phyloP scores from a whole-genome alignment of 2,797 vertebrate species.

The Hydrophis major region DNA sequence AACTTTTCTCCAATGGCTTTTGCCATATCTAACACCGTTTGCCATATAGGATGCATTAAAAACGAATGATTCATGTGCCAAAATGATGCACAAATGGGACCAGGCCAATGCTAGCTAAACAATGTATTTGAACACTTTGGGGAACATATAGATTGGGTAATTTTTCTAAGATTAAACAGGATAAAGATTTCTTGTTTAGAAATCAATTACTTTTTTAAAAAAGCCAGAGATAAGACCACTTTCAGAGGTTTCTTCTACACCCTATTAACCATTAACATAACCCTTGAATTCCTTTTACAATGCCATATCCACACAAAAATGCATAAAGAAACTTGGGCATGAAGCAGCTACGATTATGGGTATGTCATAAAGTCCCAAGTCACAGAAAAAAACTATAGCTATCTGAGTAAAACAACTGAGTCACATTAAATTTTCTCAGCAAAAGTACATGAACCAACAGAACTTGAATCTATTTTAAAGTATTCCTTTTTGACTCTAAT shows the following conservation, averaged over 20 bases:
- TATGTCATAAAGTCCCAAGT: not conserved
- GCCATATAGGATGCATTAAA: not conserved
- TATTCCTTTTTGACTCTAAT: not conserved
- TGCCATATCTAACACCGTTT: not conserved
- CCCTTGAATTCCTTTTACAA: not conserved
- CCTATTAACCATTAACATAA: not conserved
- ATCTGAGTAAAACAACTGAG: not conserved
- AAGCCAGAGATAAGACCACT: not conserved
- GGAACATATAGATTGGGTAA: conserved; percentile 43
- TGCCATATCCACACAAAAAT: not conserved
- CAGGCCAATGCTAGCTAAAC: conserved; percentile 40
- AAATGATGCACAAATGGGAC: conserved; percentile 28
- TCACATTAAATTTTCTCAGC: not conserved
- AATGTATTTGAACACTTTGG: conserved; percentile 46
- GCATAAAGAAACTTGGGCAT: not conserved
- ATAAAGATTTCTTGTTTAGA: conserved; percentile 36
- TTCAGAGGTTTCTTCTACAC: not conserved
- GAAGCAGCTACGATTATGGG: not conserved
- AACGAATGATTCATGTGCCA: not conserved
- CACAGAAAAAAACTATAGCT: not conserved
- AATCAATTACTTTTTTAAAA: conserved; percentile 37
- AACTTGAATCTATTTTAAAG: not conserved
- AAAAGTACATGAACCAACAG: not conserved
- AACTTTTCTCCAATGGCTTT: not conserved
- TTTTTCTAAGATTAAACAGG: conserved; percentile 37